Evolutionary conservation across 2,797 vertebrate genomes (phyloP).

Genomic region (Rhabdomys pumilio): DNA sequence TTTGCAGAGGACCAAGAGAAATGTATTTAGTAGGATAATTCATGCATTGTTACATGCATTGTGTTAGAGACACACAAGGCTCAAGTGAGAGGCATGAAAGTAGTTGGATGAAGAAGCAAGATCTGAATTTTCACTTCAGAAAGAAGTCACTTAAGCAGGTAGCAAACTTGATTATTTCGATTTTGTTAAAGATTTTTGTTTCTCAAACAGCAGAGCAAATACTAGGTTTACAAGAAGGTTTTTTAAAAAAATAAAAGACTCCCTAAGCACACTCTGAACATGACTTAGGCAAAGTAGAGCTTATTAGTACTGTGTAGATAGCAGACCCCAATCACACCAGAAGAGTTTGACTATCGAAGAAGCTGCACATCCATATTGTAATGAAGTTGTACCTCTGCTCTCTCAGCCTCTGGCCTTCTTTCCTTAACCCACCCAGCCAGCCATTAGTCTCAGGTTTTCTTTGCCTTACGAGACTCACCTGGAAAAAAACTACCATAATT

Average conservation of each 20-base stretch:
- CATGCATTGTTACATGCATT: neutral
- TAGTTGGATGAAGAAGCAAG: neutral
- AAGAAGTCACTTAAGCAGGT: neutral
- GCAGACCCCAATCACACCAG: neutral
- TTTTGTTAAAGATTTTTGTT: conserved; percentile 68
- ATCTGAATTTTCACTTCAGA: neutral
- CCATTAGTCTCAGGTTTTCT: neutral
- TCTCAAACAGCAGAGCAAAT: conserved; percentile 54
- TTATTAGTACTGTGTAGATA: neutral
- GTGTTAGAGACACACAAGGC: neutral
- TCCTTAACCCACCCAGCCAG: neutral
- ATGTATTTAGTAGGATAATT: neutral
- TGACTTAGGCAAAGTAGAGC: conserved; percentile 12
- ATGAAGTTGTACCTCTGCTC: neutral
- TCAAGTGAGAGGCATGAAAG: neutral
- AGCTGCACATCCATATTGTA: neutral
- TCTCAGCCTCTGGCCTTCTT: neutral
- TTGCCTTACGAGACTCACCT: neutral
- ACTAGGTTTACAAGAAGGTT: neutral
- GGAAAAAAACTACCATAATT: conserved; percentile 29
- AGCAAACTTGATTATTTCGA: conserved; percentile 30
- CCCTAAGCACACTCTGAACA: neutral
- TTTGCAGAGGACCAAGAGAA: neutral
- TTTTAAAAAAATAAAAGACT: neutral
- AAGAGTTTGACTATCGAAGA: neutral